A percentile compares a stretch with the other conserved stretches of the same genome.
These are phyloP conservation scores for Anableps anableps DNA, from an alignment of 2,797 vertebrate genomes.

Conservation along the genomic window DNA sequence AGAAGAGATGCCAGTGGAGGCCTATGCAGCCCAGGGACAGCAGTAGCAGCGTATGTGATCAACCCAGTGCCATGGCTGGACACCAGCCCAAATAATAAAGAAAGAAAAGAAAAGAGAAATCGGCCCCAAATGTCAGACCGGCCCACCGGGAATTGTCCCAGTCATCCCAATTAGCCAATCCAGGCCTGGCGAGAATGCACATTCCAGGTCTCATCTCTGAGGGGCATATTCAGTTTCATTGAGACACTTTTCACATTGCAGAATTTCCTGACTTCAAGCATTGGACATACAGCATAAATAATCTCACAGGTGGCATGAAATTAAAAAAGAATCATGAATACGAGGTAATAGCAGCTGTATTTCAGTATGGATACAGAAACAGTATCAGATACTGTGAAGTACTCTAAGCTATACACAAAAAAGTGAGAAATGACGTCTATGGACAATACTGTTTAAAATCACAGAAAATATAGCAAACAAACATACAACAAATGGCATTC, in stretches of 20 bases:
- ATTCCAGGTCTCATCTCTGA: conserved; percentile 43
- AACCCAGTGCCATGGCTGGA: no score
- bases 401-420: background rate
- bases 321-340: conserved; percentile 5
- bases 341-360: conserved; percentile 8
- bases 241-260: background rate
- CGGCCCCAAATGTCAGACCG: no score
- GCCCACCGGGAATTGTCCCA: no score
- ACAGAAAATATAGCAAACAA: no score
- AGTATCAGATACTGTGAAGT: background rate
- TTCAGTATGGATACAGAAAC: background rate
- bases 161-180: no score
- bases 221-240: conserved; percentile 8
- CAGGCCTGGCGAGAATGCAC: conserved; percentile 35
- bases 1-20: no score
- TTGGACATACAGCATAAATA: background rate
- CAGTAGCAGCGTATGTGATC: no score
- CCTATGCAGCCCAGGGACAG: no score
- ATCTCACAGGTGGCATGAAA: conserved; percentile 13
- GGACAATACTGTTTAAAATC: no score
- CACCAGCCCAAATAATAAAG: no score
- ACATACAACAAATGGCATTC: background rate
- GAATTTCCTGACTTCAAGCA: background rate
- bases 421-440: background rate
- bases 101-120: no score